Percentiles rank a stretch among this genome's conserved stretches.
Evolutionary conservation across 2,113 vertebrate species (phyloP).

Genomic region (Eubucco bourcierii): DNA sequence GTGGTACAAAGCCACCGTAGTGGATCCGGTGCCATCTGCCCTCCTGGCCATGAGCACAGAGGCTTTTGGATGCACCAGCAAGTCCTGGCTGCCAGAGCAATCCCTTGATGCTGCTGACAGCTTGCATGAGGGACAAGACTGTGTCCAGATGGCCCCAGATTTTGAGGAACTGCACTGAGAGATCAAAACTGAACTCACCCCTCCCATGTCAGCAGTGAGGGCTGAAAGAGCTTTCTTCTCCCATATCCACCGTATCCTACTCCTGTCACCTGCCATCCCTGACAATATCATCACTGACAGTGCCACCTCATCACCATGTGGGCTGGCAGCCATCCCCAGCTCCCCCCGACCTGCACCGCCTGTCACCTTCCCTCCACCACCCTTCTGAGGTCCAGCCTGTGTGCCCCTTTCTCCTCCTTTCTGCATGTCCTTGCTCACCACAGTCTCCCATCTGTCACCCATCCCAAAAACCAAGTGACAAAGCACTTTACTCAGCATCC

Average conservation of each 20-base stretch:
- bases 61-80: conserved; percentile 14
- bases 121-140: conserved; percentile 53
- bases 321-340: neutral
- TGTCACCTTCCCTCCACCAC: neutral
- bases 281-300: neutral
- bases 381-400: neutral
- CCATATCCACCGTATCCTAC: neutral
- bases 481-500: neutral
- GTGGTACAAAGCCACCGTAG: conserved; percentile 36
- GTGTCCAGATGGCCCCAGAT: conserved; percentile 64
- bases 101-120: conserved; percentile 26
- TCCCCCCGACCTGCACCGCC: neutral
- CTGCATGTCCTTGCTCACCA: neutral
- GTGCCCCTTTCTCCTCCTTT: neutral
- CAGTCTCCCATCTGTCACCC: conserved; percentile 21
- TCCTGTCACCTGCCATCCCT: neutral
- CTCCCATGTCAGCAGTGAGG: neutral
- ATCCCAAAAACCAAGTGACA: neutral
- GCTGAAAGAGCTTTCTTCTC: neutral
- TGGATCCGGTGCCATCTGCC: conserved; percentile 61
- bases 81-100: conserved; percentile 54
- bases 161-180: conserved; percentile 38
- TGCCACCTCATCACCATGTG: neutral
- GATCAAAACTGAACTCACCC: conserved; percentile 14
- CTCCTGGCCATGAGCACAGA: conserved; percentile 23